A percentile compares a stretch with the other conserved stretches of the same genome.
Conservation (phyloP, 1,140 invertebrate species). For the Sycobia sp. region DNA sequence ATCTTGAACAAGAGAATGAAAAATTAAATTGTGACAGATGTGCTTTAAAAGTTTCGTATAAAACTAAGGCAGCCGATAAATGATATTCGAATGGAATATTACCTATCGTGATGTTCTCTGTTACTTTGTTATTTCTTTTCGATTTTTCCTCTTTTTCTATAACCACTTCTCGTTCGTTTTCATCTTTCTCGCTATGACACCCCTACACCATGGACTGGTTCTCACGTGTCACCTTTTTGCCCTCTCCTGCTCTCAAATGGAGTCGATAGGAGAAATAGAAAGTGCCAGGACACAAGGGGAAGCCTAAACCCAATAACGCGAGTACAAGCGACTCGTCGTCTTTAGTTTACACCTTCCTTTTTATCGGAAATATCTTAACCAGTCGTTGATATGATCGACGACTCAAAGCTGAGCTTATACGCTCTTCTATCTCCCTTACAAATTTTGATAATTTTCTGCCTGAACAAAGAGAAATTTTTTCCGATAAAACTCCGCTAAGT, state of each 20-base stretch:
- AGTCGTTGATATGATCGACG: background rate
- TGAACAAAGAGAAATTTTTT: no score
- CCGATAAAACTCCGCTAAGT: no score
- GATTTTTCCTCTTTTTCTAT: background rate
- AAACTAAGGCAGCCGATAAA: background rate
- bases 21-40: no score
- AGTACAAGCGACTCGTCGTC: background rate
- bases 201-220: background rate
- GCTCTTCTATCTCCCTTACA: background rate
- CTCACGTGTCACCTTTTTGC: background rate
- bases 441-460: background rate
- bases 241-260: background rate
- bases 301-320: background rate
- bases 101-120: conserved; percentile 5
- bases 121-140: conserved; percentile 28
- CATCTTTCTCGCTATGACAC: background rate
- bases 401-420: background rate
- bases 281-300: background rate
- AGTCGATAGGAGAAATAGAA: background rate
- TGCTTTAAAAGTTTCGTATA: no score
- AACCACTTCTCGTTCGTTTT: background rate
- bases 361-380: background rate
- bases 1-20: no score
- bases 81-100: conserved; percentile 24
- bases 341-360: background rate